Base-by-base conservation (phyloP, 1,140 invertebrate genomes). In the Cydia pomonella region DNA sequence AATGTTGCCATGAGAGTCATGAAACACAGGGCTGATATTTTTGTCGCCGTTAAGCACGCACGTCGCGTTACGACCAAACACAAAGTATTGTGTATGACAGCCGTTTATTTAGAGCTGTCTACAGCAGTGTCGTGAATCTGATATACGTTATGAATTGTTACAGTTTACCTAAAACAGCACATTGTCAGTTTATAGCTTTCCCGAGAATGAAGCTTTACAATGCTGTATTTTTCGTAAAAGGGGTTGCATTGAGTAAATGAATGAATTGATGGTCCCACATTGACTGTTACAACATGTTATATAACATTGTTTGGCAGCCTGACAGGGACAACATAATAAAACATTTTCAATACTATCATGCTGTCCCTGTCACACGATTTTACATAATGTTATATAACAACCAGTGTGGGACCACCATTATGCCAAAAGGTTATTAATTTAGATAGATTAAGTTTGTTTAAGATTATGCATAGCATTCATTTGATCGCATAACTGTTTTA, bases 41-140 rank as follows among this genome's bases (percentile, higher is more conserved):
- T 59, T 59, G 53, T 53, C n/a, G n/a, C 53, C 18, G 7, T 23
- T 59, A 18, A 23, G 9, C 16, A 59, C n/a, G 50, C 53, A 23
- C 53, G 53, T 10, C 53, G 53, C 1, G 53, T 59, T 59, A 59
- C 53, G 53, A 23, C 21, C 53, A 10, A 16, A 33, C 64, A 33
- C 18, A 33, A 69, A 69, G 25, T 29, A 69, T 69, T 69, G 64
- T 69, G 13, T 69, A n/a, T 69, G 33, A 69, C 18, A n/a, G 16
- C 16, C n/a, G 12, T 25, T 33, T 41, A 33, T 33, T 69, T 69
- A 10, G 12, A 59, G n/a, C 53, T 59, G 18, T 21, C 18, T 23
- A 12, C 53, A 10, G 21, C 18, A 59, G 18, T 21, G 53, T 9
- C 21, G 12, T 23, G 53, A 59, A 59, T 59, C 21, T 50, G 16